phyloP scores from a whole-genome alignment of 2,797 vertebrate species.

The Lutjanus campechanus region DNA sequence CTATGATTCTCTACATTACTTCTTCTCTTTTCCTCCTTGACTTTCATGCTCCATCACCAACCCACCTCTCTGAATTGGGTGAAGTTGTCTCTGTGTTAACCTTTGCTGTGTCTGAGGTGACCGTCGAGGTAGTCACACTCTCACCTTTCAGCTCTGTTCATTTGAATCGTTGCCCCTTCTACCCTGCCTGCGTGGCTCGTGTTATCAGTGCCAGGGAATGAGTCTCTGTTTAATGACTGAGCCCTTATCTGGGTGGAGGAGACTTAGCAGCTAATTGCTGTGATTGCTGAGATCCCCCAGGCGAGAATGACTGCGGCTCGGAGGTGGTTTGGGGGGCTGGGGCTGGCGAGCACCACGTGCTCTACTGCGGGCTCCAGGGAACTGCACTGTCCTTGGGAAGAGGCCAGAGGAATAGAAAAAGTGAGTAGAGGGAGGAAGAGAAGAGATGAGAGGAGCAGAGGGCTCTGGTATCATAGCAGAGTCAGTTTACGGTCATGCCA shows the following conservation, averaged over 20 bases:
- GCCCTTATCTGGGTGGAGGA: conserved; percentile 88
- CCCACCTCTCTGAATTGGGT: not conserved
- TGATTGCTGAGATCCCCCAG: conserved; percentile 85
- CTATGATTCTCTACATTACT: conserved; percentile 2
- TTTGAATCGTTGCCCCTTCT: conserved; percentile 76
- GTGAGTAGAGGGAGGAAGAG: conserved; percentile 35
- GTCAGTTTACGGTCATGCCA: conserved; percentile 57
- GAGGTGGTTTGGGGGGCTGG: conserved; percentile 76
- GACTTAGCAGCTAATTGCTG: conserved; percentile 90
- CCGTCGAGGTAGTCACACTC: conserved; percentile 49
- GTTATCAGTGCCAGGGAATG: conserved; percentile 87
- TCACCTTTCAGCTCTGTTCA: conserved; percentile 76
- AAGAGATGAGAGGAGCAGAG: conserved; percentile 7
- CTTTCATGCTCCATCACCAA: conserved; percentile 8
- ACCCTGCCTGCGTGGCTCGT: conserved; percentile 67
- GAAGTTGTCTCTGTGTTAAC: conserved; percentile 26
- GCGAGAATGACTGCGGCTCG: conserved; percentile 74
- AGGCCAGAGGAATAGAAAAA: conserved; percentile 69
- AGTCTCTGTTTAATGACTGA: conserved; percentile 88
- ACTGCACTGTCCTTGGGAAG: conserved; percentile 84
- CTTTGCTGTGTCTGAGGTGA: conserved; percentile 53
- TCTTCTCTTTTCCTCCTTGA: conserved; percentile 22
- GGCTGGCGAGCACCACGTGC: conserved; percentile 74
- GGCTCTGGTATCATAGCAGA: conserved; percentile 43
- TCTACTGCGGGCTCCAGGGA: conserved; percentile 72